A percentile compares a stretch with the other conserved stretches of the same genome.
These are phyloP conservation scores for Portunus trituberculatus DNA, from an alignment of 1,140 invertebrate genomes.

Conservation along the genomic window DNA sequence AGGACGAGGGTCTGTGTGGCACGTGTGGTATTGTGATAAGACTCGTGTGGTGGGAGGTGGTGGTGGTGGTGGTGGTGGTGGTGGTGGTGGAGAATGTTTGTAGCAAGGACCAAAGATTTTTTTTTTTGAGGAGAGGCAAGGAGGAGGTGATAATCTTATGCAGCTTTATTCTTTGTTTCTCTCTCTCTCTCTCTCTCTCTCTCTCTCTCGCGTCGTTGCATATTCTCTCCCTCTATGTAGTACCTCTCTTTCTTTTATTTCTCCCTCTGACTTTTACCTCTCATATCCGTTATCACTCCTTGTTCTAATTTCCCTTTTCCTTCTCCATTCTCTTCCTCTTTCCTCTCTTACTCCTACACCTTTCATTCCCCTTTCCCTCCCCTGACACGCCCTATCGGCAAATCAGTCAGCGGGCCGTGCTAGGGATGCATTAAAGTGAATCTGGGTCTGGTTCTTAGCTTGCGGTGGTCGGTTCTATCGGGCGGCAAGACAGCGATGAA, in stretches of 20 bases:
- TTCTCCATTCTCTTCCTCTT: not conserved
- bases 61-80: not conserved
- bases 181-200: not conserved
- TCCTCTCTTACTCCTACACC: not conserved
- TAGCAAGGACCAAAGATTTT: not conserved
- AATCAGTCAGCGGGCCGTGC: not conserved
- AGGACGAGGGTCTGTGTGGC: not conserved
- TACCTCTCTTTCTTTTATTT: too few species aligned
- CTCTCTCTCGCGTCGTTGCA: not conserved
- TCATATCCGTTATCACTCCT: not conserved
- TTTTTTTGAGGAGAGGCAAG: not conserved
- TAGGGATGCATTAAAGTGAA: conserved; percentile 1
- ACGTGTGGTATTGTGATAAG: not conserved
- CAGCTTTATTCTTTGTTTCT: not conserved
- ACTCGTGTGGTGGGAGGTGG: not conserved
- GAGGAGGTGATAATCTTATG: not conserved
- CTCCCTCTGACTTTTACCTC: too few species aligned
- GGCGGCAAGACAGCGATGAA: conserved; percentile 48
- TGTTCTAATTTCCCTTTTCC: not conserved
- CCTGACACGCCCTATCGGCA: not conserved
- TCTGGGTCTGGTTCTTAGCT: conserved; percentile 9
- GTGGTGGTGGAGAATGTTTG: not conserved
- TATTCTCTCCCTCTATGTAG: not conserved
- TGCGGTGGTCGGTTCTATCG: not conserved
- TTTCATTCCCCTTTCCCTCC: not conserved